Evolutionary conservation across 2,797 vertebrate genomes (phyloP), one percentile per base, ranked within the genome.

Genomic region (Podarcis lilfordi): DNA sequence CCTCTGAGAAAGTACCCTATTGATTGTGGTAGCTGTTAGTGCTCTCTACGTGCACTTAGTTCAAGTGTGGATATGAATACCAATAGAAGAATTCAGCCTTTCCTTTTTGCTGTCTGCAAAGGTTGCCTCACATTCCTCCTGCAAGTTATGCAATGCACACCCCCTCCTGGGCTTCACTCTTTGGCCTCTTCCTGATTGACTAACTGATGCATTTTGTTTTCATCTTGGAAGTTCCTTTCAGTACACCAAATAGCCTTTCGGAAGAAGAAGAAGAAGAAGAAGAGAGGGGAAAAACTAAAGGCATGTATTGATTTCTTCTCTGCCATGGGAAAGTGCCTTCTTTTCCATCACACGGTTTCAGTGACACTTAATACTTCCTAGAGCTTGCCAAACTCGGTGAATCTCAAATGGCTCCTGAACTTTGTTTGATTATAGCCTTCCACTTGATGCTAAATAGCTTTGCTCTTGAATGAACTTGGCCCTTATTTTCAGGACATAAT

Each of bases 161-260:
- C 23, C 23, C 43, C 21, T 61, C 59, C 15, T 74, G 77, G 40
- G 61, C 61, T 37, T 88, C 40, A 88, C 45, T 64, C 69, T 72
- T 61, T 72, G 66, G 43, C 43, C 4, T 76, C n/a, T 19, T 64
- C 5, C 4, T 86, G 88, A 88, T 64, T 90, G 81, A 72, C 79
- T 80, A 89, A 88, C 17, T 1, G 79, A 79, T 7, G 13, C 45
- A 64, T 86, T 84, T 76, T 85, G 40, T 85, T 91, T 87, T 35
- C 85, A 72, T 29, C 7, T 3, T 8, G 37, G 66, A 72, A 74
- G 66, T 19, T 40, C 37, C 64, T 32, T 32, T 32, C 32, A 32
- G 32, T 55, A 15, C 32, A 64, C 85, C 37, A 89, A 86, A 89
- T 37, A 72, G 40, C 40, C 75, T 86, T 74, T 86, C 66, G 50